These are phyloP conservation scores for Stegodyphus mimosarum DNA, from an alignment of 1,140 invertebrate species.

Conservation along the genomic window DNA sequence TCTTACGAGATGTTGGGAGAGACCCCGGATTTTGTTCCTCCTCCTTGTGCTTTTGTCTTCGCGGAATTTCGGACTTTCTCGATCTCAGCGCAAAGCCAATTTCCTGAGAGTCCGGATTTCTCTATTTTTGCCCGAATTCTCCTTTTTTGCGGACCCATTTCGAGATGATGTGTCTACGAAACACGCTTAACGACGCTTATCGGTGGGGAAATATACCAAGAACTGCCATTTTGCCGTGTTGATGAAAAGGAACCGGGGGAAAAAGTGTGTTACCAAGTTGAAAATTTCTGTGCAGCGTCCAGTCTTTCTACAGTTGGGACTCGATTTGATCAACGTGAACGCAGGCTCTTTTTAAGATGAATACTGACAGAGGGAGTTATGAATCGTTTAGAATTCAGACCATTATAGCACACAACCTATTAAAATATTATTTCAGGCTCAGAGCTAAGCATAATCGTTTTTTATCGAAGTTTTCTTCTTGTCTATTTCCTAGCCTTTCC, in stretches of 20 bases:
- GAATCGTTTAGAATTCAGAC: too few relatives aligned
- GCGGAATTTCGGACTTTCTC: background rate
- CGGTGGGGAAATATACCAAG: too few relatives aligned
- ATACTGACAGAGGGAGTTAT: too few relatives aligned
- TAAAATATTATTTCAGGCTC: too few relatives aligned
- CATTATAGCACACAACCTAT: too few relatives aligned
- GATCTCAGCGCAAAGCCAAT: background rate
- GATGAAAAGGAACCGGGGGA: background rate
- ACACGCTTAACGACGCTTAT: background rate
- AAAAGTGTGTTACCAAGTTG: background rate
- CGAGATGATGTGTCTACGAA: background rate
- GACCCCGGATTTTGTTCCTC: background rate
- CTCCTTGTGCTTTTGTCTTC: background rate
- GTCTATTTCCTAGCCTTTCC: too few relatives aligned
- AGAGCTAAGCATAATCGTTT: too few relatives aligned
- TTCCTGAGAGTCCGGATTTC: background rate
- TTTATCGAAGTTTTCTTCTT: too few relatives aligned
- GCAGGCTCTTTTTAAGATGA: too few relatives aligned
- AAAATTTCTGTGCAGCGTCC: too few relatives aligned
- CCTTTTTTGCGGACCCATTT: background rate
- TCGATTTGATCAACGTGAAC: too few relatives aligned
- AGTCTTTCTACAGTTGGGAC: too few relatives aligned
- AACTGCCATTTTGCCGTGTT: background rate
- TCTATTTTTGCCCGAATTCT: background rate
- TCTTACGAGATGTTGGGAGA: background rate